These are phyloP conservation scores for Andrena chrysosceles DNA, from an alignment of 2,888 invertebrate species.

Conservation along the genomic window DNA sequence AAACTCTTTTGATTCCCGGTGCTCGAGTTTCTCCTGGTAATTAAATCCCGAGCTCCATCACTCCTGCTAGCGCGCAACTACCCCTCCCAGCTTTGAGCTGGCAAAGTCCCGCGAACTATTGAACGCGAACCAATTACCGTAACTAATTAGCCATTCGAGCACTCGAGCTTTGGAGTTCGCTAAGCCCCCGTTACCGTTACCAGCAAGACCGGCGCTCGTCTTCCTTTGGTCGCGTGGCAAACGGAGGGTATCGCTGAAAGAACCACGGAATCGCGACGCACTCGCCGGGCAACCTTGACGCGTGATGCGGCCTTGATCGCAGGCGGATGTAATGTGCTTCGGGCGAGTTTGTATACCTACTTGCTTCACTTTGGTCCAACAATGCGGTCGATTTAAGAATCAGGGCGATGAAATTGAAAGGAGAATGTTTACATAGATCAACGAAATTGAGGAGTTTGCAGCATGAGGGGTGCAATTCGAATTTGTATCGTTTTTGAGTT, in stretches of 20 bases:
- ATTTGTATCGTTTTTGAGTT: too few species aligned
- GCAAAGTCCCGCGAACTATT: conserved; percentile 72
- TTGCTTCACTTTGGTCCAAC: too few species aligned
- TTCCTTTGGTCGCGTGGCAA: background rate
- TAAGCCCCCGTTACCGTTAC: conserved; percentile 56
- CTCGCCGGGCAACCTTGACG: conserved; percentile 33
- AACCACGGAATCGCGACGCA: conserved; percentile 10
- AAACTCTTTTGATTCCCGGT: conserved; percentile 61
- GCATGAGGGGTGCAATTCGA: too few species aligned
- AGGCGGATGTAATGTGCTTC: background rate
- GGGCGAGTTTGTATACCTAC: too few species aligned
- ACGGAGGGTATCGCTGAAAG: background rate
- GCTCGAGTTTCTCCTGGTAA: conserved; percentile 65
- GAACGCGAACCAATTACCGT: conserved; percentile 74
- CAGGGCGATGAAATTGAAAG: too few species aligned
- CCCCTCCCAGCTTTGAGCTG: conserved; percentile 66
- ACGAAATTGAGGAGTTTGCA: too few species aligned
- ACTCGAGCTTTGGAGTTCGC: conserved; percentile 64
- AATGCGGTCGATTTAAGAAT: too few species aligned
- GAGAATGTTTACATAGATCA: too few species aligned
- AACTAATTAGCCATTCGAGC: conserved; percentile 74
- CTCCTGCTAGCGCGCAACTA: conserved; percentile 14
- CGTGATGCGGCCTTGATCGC: conserved; percentile 40
- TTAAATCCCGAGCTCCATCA: conserved; percentile 70
- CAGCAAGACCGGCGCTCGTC: conserved; percentile 7